These are phyloP conservation scores for Lagothrix lagotricha DNA, from an alignment of 2,797 vertebrate genomes.

Conservation along the genomic window DNA sequence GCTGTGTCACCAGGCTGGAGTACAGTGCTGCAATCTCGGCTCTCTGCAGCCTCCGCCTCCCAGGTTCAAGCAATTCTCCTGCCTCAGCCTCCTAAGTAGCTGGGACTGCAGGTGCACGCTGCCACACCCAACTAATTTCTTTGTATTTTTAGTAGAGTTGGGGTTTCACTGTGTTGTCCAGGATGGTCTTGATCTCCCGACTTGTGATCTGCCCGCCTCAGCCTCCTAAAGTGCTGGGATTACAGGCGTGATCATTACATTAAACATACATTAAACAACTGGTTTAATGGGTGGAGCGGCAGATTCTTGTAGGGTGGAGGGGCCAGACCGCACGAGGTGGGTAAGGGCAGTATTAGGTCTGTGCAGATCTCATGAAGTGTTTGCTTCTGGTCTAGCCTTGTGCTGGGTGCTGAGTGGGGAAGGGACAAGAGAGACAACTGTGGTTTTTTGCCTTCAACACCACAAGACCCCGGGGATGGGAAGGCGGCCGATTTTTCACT, in stretches of 20 bases:
- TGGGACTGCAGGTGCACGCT: no score
- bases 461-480: not conserved
- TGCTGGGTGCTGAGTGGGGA: accelerated
- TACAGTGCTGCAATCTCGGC: no score
- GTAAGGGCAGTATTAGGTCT: accelerated
- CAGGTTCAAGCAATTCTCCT: no score
- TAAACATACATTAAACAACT: no score
- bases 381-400: not conserved
- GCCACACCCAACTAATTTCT: no score
- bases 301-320: accelerated
- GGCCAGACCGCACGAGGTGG: accelerated
- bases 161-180: no score
- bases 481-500: not conserved
- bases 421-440: accelerated
- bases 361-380: not conserved
- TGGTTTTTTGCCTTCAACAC: not conserved
- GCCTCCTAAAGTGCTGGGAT: not conserved
- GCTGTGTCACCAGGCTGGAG: no score
- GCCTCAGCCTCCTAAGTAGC: no score
- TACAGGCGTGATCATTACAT: not conserved
- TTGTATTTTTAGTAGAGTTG: no score
- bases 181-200: no score
- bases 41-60: no score
- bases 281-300: no score
- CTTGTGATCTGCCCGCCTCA: not conserved